Evolutionary conservation across 2,113 vertebrate species (phyloP).

Genomic region (Paraplagusia blochii): DNA sequence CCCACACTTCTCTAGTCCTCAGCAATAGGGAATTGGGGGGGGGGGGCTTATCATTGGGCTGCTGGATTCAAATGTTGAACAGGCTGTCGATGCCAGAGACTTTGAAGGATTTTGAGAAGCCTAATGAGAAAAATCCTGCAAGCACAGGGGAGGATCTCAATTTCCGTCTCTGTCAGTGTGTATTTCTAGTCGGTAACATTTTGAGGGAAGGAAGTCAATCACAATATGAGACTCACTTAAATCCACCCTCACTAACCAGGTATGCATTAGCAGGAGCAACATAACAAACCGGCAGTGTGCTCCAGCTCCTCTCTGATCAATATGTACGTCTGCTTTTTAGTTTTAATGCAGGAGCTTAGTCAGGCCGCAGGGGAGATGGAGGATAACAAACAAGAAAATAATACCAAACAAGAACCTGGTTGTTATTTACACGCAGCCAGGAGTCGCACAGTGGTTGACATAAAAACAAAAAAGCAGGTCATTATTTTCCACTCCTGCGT

Average conservation of each 20-base stretch:
- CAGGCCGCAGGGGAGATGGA: not conserved
- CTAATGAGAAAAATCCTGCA: conserved; percentile 47
- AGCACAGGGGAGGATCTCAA: conserved; percentile 12
- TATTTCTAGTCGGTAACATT: conserved; percentile 57
- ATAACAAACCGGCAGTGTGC: conserved; percentile 20
- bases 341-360: conserved; percentile 17
- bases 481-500: not conserved
- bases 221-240: conserved; percentile 32
- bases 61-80: conserved; percentile 21
- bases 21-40: conserved; percentile 6
- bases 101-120: conserved; percentile 40
- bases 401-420: not conserved
- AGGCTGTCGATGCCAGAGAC: conserved; percentile 7
- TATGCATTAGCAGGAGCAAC: conserved; percentile 56
- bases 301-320: conserved; percentile 49
- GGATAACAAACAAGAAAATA: not conserved
- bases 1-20: not conserved
- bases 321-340: conserved; percentile 23
- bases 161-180: conserved; percentile 39
- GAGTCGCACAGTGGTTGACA: not conserved
- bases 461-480: no score
- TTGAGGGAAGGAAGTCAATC: conserved; percentile 23
- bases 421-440: not conserved
- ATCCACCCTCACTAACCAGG: conserved; percentile 43
- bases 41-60: conserved; percentile 16